Evolutionary conservation across 2,113 vertebrate species (phyloP).

Genomic region (Mugil cephalus): DNA sequence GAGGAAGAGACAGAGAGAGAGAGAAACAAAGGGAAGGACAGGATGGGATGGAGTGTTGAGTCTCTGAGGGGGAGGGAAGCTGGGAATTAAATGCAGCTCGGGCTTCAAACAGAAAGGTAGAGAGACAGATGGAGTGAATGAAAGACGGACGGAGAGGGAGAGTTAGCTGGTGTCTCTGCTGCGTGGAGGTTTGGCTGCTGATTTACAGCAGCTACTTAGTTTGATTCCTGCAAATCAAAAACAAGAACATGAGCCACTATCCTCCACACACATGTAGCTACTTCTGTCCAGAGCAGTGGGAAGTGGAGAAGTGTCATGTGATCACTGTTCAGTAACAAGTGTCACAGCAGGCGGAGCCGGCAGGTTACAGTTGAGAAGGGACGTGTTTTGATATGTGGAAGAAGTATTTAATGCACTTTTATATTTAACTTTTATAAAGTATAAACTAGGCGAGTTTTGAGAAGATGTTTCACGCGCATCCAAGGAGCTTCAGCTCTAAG

Average conservation of each 20-base stretch:
- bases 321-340: constrained; percentile 20
- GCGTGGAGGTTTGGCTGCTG: constrained; percentile 43
- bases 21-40: constrained; percentile 74
- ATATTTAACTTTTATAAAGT: too few species aligned
- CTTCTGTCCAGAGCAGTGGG: background rate
- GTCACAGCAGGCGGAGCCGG: background rate
- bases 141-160: constrained; percentile 26
- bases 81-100: constrained; percentile 65
- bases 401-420: background rate
- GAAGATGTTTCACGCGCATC: too few species aligned
- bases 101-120: constrained; percentile 63
- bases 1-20: constrained; percentile 66
- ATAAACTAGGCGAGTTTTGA: too few species aligned
- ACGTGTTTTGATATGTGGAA: background rate
- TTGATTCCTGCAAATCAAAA: constrained; percentile 63
- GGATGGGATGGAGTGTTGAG: constrained; percentile 66
- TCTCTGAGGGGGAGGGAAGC: constrained; percentile 71
- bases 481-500: too few species aligned
- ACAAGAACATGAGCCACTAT: constrained; percentile 22
- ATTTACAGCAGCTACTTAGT: constrained; percentile 50
- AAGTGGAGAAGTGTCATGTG: constrained; percentile 20
- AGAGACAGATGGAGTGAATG: constrained; percentile 44
- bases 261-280: background rate
- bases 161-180: constrained; percentile 19
- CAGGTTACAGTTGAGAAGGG: background rate